Evolutionary conservation across 2,797 vertebrate species (phyloP).

Genomic region (Cuculus canorus): DNA sequence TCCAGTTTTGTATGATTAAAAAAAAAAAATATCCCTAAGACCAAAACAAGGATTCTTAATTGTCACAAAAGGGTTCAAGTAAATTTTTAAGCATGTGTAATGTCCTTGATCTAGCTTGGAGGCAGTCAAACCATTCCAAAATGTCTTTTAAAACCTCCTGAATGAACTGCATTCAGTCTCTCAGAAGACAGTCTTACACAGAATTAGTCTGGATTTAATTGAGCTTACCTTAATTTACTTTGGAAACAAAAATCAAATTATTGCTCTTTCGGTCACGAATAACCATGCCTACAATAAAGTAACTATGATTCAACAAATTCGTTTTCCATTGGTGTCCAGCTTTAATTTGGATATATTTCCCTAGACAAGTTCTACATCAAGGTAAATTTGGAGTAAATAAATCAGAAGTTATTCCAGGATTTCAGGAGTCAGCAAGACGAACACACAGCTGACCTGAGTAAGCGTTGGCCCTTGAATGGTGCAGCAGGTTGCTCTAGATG

Average conservation of each 20-base stretch:
- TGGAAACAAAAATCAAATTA: constrained; percentile 5
- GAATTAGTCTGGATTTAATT: neutral
- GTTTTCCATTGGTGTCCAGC: neutral
- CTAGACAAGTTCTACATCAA: neutral
- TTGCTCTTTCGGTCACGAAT: neutral
- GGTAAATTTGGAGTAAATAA: neutral
- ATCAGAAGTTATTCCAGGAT: neutral
- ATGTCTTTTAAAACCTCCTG: neutral
- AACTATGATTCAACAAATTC: neutral
- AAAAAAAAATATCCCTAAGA: neutral
- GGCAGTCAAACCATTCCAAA: neutral
- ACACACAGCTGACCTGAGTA: neutral
- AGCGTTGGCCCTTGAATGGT: fast-evolving
- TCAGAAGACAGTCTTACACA: neutral
- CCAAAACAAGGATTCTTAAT: neutral
- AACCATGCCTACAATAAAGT: neutral
- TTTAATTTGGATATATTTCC: neutral
- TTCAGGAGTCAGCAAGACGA: neutral
- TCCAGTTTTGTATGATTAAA: neutral
- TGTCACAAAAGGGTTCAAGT: neutral
- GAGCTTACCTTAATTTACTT: neutral
- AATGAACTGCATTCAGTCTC: neutral
- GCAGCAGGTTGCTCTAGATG: neutral
- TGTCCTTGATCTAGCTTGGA: neutral
- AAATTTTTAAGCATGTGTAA: neutral